Evolutionary conservation across 2,797 vertebrate species (phyloP).

Genomic region (Enteromius anoplus): DNA sequence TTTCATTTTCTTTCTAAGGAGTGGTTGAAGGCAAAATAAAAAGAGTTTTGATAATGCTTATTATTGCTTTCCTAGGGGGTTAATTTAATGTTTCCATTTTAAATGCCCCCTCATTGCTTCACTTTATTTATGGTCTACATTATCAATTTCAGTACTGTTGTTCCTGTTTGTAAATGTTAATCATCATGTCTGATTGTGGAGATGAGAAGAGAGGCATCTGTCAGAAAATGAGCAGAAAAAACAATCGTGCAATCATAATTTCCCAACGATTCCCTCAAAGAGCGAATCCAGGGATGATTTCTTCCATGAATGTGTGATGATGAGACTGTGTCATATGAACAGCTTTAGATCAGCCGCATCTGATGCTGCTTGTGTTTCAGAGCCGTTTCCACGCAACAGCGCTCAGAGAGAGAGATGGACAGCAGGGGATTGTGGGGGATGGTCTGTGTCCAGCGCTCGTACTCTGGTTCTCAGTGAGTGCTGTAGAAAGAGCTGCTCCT

Average conservation of each 20-base stretch:
- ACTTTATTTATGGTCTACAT: background rate
- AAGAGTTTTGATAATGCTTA: too few relatives aligned
- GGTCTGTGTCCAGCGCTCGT: background rate
- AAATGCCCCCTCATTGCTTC: background rate
- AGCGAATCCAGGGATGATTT: background rate
- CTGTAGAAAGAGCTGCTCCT: background rate
- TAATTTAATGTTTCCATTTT: background rate
- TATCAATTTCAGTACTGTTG: background rate
- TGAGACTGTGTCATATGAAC: background rate
- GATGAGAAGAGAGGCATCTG: background rate
- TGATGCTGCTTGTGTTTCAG: background rate
- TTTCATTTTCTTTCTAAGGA: too few relatives aligned
- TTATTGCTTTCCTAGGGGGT: background rate
- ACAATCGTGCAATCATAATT: background rate
- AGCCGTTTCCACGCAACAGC: background rate
- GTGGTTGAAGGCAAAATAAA: too few relatives aligned
- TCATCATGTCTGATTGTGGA: background rate
- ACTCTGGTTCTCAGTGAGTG: background rate
- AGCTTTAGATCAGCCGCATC: background rate
- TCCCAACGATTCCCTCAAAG: background rate
- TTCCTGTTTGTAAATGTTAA: background rate
- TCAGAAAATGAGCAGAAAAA: background rate
- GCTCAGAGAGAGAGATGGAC: background rate
- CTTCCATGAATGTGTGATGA: background rate
- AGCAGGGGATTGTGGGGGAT: constrained; percentile 11